Base-by-base conservation (phyloP, 2,113 vertebrate species). In the Ranitomeya imitator region DNA sequence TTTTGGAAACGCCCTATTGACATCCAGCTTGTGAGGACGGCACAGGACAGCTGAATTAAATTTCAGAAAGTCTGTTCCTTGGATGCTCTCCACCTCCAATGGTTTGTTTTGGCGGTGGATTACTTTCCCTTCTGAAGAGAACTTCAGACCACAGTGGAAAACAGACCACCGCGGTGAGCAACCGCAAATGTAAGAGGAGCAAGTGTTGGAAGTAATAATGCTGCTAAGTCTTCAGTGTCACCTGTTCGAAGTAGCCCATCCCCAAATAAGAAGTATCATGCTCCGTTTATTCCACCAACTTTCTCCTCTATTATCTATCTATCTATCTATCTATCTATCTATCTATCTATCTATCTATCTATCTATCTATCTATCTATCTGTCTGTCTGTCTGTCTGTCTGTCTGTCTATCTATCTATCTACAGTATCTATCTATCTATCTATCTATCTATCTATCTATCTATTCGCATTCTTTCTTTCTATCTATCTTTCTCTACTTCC, bases 131-230 rank as follows among this genome's bases (percentile, higher is more conserved):
- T 26, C n/a, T 7, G 73, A 84, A 45, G 71, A 73, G 87, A 88
- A 77, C 52, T 83, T 84, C 45, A 78, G 60, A 83, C 71, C 87
- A 83, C 80, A 88, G 87, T 88, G 86, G 69, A 88, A 88, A 88
- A 81, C 9, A 76, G 87, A 88, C 87, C 87, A 88, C 87, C 81
- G 31, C 59, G 87, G n/a, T 57, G 59, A 77, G 54, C 54, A 13
- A 80, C 86, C 71, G 21, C 57, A 74, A 51, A 73, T 77, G 87
- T 78, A 84, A 84, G 73, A 60, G 7, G 87, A 88, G 80, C 69
- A 83, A 88, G 86, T 83, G 80, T 83, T n/a, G 12, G 80, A 37
- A 61, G 10, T 15, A 10, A 6, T 19, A 31, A 13, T 74, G 69
- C 51, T 71, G 37, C 77, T 23, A 65, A 15, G 74, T 83, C 86